phyloP scores from a whole-genome alignment of 2,888 invertebrate species.

The Trypoxylon attenuatum region DNA sequence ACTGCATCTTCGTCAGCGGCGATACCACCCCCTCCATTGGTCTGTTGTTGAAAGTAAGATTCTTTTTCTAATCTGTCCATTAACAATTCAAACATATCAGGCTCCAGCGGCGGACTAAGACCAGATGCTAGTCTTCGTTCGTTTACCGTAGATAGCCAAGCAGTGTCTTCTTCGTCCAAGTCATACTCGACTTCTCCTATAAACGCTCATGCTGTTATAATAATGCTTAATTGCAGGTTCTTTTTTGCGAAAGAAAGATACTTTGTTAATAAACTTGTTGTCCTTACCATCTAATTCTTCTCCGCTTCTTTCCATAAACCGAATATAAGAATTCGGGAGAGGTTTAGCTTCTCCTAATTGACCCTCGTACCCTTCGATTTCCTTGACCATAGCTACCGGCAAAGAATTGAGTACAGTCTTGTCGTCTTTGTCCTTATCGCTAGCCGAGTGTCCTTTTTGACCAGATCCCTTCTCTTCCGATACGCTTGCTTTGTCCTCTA shows the following conservation, averaged over 20 bases:
- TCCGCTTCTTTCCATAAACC: constrained; percentile 94
- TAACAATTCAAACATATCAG: constrained; percentile 93
- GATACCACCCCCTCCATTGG: constrained; percentile 81
- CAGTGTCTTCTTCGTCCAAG: constrained; percentile 97
- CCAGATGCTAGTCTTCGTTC: constrained; percentile 85
- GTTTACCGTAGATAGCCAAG: constrained; percentile 94
- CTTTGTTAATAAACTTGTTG: not conserved
- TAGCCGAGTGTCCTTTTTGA: constrained; percentile 56
- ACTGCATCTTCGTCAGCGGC: constrained; percentile 98
- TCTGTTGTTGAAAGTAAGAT: constrained; percentile 91
- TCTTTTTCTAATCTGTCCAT: constrained; percentile 99
- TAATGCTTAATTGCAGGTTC: not conserved
- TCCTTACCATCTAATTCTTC: constrained; percentile 93
- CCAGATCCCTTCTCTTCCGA: constrained; percentile 54
- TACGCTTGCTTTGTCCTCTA: constrained; percentile 78
- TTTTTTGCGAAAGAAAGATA: constrained; percentile 1
- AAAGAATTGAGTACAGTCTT: constrained; percentile 65
- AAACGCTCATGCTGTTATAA: not conserved
- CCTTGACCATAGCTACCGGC: constrained; percentile 68
- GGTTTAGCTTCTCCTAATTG: constrained; percentile 83
- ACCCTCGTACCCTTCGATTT: constrained; percentile 68
- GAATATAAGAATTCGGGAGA: constrained; percentile 91
- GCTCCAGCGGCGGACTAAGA: constrained; percentile 83
- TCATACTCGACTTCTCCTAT: constrained; percentile 89
- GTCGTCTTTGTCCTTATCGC: constrained; percentile 70